Evolutionary conservation across 2,797 vertebrate genomes (phyloP).

Genomic region (Zalophus californianus): DNA sequence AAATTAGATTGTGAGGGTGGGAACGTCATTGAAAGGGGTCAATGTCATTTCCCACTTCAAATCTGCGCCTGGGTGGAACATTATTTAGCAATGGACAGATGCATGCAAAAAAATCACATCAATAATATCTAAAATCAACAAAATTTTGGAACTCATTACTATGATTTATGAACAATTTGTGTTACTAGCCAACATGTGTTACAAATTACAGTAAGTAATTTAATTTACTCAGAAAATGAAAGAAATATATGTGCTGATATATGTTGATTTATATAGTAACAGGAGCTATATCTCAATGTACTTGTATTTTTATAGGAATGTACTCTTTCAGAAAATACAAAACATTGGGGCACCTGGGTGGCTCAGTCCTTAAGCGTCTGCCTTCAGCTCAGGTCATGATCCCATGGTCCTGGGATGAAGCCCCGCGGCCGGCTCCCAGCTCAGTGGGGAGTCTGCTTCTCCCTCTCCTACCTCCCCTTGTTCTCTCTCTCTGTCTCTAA

Average conservation of each 20-base stretch:
- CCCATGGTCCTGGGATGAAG: not conserved
- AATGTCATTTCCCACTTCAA: constrained; percentile 4
- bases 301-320: constrained; percentile 12
- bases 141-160: not conserved
- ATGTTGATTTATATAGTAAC: not conserved
- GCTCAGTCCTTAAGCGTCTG: not conserved
- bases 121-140: not conserved
- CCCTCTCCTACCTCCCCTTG: not conserved
- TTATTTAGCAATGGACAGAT: not conserved
- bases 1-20: not conserved
- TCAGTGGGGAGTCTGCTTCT: not conserved
- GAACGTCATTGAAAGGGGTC: not conserved
- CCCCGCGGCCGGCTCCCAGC: too few species aligned
- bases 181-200: not conserved
- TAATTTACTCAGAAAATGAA: constrained; percentile 5
- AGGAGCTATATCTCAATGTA: not conserved
- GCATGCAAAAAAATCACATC: not conserved
- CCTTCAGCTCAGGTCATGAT: not conserved
- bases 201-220: not conserved
- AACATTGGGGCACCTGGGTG: not conserved
- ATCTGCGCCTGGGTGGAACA: not conserved
- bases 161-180: not conserved
- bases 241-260: not conserved
- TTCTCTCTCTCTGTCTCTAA: not conserved
- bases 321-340: not conserved